phyloP scores from a whole-genome alignment of 2,113 vertebrate species.

The Psettodes erumei region DNA sequence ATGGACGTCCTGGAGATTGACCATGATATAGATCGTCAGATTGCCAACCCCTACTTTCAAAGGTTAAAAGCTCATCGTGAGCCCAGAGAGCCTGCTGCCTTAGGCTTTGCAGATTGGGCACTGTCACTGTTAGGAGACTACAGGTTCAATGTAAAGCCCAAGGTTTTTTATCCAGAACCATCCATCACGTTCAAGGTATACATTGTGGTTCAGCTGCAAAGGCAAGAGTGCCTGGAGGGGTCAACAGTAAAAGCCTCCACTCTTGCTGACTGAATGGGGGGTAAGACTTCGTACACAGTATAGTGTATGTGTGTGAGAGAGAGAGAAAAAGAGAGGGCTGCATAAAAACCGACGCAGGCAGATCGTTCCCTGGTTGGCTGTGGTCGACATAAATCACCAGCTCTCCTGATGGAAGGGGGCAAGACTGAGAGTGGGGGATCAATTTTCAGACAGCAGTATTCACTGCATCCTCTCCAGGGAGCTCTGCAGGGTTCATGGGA shows the following conservation, averaged over 20 bases:
- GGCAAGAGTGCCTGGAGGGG: slow-evolving; percentile 46
- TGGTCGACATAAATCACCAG: slow-evolving; percentile 61
- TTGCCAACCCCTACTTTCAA: slow-evolving; percentile 4
- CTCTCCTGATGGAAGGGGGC: slow-evolving; percentile 47
- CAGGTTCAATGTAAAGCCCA: slow-evolving; percentile 36
- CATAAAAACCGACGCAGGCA: slow-evolving; percentile 60
- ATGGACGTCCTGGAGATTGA: too few relatives aligned
- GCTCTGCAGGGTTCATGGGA: slow-evolving; percentile 35
- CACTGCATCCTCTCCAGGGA: slow-evolving; percentile 35
- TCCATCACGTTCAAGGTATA: slow-evolving; percentile 71
- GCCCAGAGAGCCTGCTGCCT: not conserved
- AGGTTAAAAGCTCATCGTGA: slow-evolving; percentile 21
- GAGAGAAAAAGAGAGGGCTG: slow-evolving; percentile 11
- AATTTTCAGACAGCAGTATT: slow-evolving; percentile 56
- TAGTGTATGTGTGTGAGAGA: slow-evolving; percentile 26
- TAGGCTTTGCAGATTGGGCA: not conserved
- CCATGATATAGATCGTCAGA: too few relatives aligned
- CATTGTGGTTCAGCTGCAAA: slow-evolving; percentile 50
- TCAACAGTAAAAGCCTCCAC: slow-evolving; percentile 55
- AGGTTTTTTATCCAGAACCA: slow-evolving; percentile 37
- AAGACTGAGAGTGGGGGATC: slow-evolving; percentile 44
- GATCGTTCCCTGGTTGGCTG: slow-evolving; percentile 59
- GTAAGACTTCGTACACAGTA: slow-evolving; percentile 33
- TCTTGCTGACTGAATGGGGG: slow-evolving; percentile 68
- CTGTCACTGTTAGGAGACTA: slow-evolving; percentile 35